Evolutionary conservation across 1,140 invertebrate genomes (phyloP).

Genomic region (Manduca sexta): DNA sequence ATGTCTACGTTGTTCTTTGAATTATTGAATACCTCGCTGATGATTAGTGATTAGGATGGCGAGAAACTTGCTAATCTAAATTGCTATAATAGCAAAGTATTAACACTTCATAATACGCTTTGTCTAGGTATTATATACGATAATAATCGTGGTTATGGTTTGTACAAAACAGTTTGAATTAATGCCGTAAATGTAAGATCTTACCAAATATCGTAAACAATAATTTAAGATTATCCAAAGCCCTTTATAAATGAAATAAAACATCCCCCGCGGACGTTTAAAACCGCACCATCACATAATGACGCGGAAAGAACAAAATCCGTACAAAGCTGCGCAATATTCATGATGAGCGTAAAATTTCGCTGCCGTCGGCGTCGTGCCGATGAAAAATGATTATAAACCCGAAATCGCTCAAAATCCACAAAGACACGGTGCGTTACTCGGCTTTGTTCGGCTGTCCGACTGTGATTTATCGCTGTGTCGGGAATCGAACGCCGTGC

Average conservation of each 20-base stretch:
- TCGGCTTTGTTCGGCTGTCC: conserved; percentile 68
- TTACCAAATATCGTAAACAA: too few relatives aligned
- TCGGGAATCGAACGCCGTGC: conserved; percentile 53
- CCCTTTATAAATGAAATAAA: conserved; percentile 1
- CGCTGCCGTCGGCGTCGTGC: conserved; percentile 17
- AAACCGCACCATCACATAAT: not conserved
- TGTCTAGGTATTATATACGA: too few relatives aligned
- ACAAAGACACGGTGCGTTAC: conserved; percentile 71
- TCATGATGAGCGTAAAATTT: conserved; percentile 59
- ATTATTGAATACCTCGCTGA: too few relatives aligned
- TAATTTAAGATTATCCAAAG: not conserved
- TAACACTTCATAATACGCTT: too few relatives aligned
- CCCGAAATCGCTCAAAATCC: conserved; percentile 67
- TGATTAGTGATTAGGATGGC: too few relatives aligned
- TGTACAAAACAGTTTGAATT: too few relatives aligned
- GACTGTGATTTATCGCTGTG: conserved; percentile 47
- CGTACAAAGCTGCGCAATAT: conserved; percentile 16
- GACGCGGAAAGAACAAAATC: conserved; percentile 4
- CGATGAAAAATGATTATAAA: conserved; percentile 69
- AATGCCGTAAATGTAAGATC: too few relatives aligned
- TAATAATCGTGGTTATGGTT: too few relatives aligned
- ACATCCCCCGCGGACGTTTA: not conserved
- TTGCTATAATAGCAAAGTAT: too few relatives aligned
- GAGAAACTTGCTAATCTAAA: too few relatives aligned
- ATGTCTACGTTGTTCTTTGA: too few relatives aligned